phyloP scores from a whole-genome alignment of 2,797 vertebrate species.

The Halcyon leucocephala region DNA sequence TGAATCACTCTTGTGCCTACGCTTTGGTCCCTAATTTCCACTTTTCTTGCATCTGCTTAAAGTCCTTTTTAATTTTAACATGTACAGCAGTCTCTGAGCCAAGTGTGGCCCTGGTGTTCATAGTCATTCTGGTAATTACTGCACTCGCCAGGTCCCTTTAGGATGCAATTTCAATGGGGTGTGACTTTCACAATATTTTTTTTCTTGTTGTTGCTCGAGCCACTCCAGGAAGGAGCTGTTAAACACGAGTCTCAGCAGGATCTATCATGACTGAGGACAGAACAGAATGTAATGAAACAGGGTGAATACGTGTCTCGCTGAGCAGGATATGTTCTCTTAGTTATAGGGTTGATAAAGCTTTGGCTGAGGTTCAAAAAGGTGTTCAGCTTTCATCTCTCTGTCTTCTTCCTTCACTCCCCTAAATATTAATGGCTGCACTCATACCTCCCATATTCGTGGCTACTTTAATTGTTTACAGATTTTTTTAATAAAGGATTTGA shows the following conservation, averaged over 20 bases:
- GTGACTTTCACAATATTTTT: conserved; percentile 71
- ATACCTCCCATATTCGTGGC: background rate
- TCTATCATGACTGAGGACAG: conserved; percentile 68
- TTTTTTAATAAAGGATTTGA: conserved; percentile 40
- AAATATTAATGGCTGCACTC: conserved; percentile 32
- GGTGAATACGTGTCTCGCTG: conserved; percentile 60
- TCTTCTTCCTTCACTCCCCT: conserved; percentile 51
- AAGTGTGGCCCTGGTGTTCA: conserved; percentile 18
- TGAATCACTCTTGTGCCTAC: conserved; percentile 43
- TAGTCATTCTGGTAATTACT: conserved; percentile 45
- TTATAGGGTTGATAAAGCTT: conserved; percentile 64
- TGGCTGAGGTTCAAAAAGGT: conserved; percentile 70
- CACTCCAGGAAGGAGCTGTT: conserved; percentile 70
- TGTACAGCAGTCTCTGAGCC: background rate
- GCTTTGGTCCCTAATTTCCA: conserved; percentile 61
- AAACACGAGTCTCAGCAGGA: conserved; percentile 74
- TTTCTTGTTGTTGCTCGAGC: conserved; percentile 65
- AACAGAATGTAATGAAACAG: conserved; percentile 68
- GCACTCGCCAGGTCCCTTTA: conserved; percentile 38
- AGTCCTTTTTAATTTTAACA: conserved; percentile 60
- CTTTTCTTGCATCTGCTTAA: conserved; percentile 51
- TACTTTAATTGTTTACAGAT: background rate
- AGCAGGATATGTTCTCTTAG: conserved; percentile 69
- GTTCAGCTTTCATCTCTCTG: conserved; percentile 69
- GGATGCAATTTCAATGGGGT: conserved; percentile 69